Evolutionary conservation across 1,140 invertebrate genomes (phyloP), one percentile per base, ranked within the genome.

Genomic region (Popillia japonica): DNA sequence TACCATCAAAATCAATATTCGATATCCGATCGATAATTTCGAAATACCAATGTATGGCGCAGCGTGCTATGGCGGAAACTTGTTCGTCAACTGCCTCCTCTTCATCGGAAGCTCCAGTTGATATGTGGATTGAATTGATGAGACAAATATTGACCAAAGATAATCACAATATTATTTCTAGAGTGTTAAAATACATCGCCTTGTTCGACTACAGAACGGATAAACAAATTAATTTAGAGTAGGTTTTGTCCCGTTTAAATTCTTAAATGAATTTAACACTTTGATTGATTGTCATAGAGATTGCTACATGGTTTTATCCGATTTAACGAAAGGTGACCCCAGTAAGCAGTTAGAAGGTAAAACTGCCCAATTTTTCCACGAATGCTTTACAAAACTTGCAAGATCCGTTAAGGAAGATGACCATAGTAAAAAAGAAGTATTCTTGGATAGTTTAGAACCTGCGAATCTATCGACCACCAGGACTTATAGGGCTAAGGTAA

Each of bases 121-220:
- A 82, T 40, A 34, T 34, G 55, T 82, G 81, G 81, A 44, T 78
- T 23, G 48, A 81, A 55, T 42, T 78, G 44, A 14, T 82, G 48
- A 40, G n/a, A 7, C 61, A 79, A 27, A 55, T 59, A 11, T 75
- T 76, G 6, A 64, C 11, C 22, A 77, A 22, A 48, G 75, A 75
- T 42, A 72, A 75, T 17, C 11, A 23, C 34, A 78, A 42, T 44
- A 55, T 75, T 3, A 75, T 81, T 41, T 64, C 81, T 0, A 79
- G 74, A 40, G 75, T 78, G 14, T 73, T 82, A 10, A 82, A 81
- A 22, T 82, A 77, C 22, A 79, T 82, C 10, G 72, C 72, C 17
- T 68, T 81, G 41, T 82, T 78, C 77, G 80, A 79, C 48, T 11
- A 77, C 8, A 55, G 61, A 40, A 27, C 17, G 40, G 22, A 61